Conservation (phyloP, 1,140 invertebrate genomes). For the Drosophila elegans region DNA sequence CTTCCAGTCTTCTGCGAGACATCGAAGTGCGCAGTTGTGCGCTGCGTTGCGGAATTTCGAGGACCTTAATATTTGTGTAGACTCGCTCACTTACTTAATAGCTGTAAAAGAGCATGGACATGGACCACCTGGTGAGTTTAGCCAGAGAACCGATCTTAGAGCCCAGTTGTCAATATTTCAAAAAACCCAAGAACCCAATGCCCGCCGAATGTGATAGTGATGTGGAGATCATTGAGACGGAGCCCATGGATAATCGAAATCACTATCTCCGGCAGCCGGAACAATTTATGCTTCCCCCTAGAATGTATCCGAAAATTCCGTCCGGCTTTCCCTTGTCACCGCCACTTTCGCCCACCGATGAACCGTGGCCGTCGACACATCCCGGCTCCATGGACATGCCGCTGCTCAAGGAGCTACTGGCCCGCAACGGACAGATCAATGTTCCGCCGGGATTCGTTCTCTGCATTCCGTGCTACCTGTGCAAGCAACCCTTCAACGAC, state of each 20-base stretch:
- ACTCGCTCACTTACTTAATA: neutral
- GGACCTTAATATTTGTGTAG: neutral
- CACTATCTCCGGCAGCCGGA: neutral
- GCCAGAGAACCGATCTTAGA: neutral
- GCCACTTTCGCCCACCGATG: constrained; percentile 34
- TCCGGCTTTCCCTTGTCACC: constrained; percentile 27
- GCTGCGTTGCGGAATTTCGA: neutral
- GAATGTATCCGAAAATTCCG: constrained; percentile 1
- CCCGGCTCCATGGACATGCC: constrained; percentile 10
- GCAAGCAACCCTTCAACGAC: constrained; percentile 50
- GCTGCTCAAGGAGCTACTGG: constrained; percentile 13
- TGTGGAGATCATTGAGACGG: constrained; percentile 1
- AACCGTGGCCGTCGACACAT: neutral
- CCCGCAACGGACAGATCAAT: neutral
- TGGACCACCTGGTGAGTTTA: neutral
- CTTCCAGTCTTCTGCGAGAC: neutral
- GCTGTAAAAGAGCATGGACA: neutral
- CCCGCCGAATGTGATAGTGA: constrained; percentile 1
- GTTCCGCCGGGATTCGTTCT: constrained; percentile 19
- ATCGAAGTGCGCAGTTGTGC: neutral
- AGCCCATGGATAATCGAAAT: neutral
- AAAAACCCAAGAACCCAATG: neutral
- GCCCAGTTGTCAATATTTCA: neutral
- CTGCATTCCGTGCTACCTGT: constrained; percentile 54
- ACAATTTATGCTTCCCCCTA: neutral